These are phyloP conservation scores for Chromoteleia sp. DNA, from an alignment of 2,888 invertebrate genomes.

Conservation along the genomic window DNA sequence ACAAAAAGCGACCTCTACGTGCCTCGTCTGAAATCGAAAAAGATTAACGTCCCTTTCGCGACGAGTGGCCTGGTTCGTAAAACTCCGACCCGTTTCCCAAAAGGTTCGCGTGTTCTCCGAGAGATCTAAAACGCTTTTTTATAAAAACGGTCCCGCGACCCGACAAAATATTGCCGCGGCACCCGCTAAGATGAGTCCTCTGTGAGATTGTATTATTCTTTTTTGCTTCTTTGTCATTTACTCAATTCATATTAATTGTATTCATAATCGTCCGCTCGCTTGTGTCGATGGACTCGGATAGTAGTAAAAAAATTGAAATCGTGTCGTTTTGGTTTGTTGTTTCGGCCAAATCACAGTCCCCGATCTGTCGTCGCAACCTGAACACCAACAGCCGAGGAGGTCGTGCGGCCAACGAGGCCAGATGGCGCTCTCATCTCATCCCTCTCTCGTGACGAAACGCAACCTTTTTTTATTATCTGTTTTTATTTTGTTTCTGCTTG, in stretches of 20 bases:
- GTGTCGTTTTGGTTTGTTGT: constrained; percentile 73
- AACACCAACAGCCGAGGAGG: constrained; percentile 81
- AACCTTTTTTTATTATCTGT: constrained; percentile 17
- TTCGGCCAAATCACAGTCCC: constrained; percentile 78
- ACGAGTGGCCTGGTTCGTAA: constrained; percentile 71
- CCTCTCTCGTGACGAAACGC: constrained; percentile 49
- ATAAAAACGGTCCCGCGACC: constrained; percentile 83
- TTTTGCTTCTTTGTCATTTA: background rate
- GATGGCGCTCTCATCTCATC: constrained; percentile 35
- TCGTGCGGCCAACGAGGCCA: constrained; percentile 26
- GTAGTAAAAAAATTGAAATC: constrained; percentile 25
- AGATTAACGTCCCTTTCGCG: constrained; percentile 11
- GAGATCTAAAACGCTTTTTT: constrained; percentile 81
- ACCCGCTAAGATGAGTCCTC: constrained; percentile 74
- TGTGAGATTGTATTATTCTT: background rate
- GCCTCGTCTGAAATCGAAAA: constrained; percentile 45
- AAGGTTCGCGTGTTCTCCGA: constrained; percentile 73
- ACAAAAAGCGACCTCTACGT: constrained; percentile 76
- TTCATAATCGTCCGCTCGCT: background rate
- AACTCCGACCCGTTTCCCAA: constrained; percentile 71
- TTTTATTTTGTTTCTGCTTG: too few relatives aligned
- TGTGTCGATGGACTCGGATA: background rate
- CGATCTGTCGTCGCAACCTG: constrained; percentile 82
- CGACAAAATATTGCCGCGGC: constrained; percentile 83
- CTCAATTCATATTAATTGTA: background rate